Evolutionary conservation across 2,113 vertebrate species (phyloP), one percentile per base, ranked within the genome.

Genomic region (Ptyas mucosa): DNA sequence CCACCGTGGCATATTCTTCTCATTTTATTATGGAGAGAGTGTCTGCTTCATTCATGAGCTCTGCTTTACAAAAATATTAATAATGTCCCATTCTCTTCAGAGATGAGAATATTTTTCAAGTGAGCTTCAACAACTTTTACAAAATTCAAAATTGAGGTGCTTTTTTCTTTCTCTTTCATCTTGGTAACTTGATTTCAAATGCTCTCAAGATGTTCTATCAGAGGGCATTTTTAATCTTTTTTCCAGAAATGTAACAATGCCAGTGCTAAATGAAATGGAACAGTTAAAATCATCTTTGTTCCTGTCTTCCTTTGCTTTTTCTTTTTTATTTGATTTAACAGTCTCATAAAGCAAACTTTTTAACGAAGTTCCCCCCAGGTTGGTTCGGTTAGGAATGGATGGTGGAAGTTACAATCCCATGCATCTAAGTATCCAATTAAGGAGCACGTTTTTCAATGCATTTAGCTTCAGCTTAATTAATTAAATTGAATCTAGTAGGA

Each of bases 11-110:
- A 97, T 94, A 94, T 93, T 91, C 95, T 96, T 97, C 97, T 96
- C 94, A 96, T 97, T 97, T 97, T 93, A 95, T 95, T 93, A 85
- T 49, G 93, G 93, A 96, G 91, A 96, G 94, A 96, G 94, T 96
- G 95, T 93, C 97, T 90, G 90, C 89, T 91, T 95, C 95, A 90
- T 93, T 96, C 94, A 94, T 92, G 90, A 97, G 92, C 89, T 95
- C 91, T 89, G 96, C 95, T 96, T 94, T 96, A 97, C 96, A 97
- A 97, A 98, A 97, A 96, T 96, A 96, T 95, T 96, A 97, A 96
- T 96, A 96, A 97, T 93, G 85, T 95, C 91, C 96, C 94, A 94
- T 92, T 95, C 95, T 97, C 96, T 96, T 95, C 53, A 24, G 95
- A 94, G 95, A 97, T 93, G 89, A 95, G 95, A 96, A 96, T 94